phyloP scores from a whole-genome alignment of 2,797 vertebrate species.

The Leucoraja ocellata region DNA sequence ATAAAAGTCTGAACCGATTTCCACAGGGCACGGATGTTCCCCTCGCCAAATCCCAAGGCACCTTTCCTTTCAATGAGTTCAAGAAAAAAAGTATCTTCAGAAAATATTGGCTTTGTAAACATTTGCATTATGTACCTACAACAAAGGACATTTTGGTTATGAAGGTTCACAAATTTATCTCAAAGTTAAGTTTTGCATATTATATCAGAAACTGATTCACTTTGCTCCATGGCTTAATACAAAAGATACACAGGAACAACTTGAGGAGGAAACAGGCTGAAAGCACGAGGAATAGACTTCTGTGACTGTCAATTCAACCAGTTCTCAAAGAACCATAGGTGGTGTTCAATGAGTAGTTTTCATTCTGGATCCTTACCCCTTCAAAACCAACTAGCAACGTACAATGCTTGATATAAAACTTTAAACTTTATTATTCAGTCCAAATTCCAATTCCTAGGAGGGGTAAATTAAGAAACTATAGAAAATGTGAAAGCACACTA shows the following conservation, averaged over 20 bases:
- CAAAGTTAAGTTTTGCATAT: neutral
- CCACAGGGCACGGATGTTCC: conserved; percentile 86
- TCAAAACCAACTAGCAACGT: neutral
- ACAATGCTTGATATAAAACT: neutral
- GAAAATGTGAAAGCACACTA: neutral
- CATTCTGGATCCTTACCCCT: neutral
- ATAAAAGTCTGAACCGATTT: conserved; percentile 74
- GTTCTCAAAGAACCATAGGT: neutral
- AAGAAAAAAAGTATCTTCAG: conserved; percentile 83
- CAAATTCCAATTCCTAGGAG: neutral
- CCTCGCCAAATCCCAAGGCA: conserved; percentile 79
- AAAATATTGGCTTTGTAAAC: conserved; percentile 83
- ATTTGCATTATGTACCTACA: conserved; percentile 78
- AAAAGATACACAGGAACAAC: neutral
- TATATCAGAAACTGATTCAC: neutral
- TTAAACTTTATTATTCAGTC: neutral
- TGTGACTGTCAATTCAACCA: neutral
- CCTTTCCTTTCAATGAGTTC: conserved; percentile 86
- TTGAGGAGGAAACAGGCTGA: neutral
- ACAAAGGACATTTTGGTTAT: conserved; percentile 2
- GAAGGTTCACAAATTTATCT: neutral
- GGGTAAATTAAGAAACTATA: neutral
- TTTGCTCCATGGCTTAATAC: neutral
- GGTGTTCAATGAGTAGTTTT: neutral
- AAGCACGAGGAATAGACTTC: neutral